Evolutionary conservation across 2,113 vertebrate genomes (phyloP).

Genomic region (Hydropotes inermis): DNA sequence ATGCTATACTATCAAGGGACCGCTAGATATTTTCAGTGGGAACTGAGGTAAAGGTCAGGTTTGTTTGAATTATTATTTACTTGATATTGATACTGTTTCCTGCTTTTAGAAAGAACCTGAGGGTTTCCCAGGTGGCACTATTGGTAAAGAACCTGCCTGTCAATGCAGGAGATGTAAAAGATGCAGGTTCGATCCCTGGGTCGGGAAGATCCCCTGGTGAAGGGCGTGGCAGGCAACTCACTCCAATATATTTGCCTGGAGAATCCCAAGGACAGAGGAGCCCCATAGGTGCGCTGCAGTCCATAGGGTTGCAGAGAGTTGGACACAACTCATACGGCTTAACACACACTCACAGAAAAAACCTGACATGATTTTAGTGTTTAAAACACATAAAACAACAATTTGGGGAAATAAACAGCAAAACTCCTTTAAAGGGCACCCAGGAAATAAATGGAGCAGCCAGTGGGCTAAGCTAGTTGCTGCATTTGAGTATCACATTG

Average conservation of each 20-base stretch:
- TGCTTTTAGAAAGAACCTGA: not conserved
- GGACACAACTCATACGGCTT: not conserved
- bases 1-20: not conserved
- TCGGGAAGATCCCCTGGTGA: not conserved
- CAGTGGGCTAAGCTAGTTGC: not conserved
- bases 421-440: not conserved
- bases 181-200: not conserved
- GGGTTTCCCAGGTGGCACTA: not conserved
- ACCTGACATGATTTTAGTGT: not conserved
- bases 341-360: not conserved
- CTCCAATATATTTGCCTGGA: not conserved
- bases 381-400: not conserved
- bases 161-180: not conserved
- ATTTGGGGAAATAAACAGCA: not conserved
- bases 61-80: not conserved
- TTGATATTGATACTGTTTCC: not conserved
- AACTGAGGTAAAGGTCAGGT: not conserved
- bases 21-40: not conserved
- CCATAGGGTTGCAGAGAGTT: not conserved
- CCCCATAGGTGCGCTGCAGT: not conserved
- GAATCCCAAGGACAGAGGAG: not conserved
- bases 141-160: not conserved
- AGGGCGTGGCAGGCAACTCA: not conserved
- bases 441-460: not conserved
- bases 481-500: not conserved